These are phyloP conservation scores for Scrobipalpa atriplicella DNA, from an alignment of 2,888 invertebrate genomes.

Conservation along the genomic window DNA sequence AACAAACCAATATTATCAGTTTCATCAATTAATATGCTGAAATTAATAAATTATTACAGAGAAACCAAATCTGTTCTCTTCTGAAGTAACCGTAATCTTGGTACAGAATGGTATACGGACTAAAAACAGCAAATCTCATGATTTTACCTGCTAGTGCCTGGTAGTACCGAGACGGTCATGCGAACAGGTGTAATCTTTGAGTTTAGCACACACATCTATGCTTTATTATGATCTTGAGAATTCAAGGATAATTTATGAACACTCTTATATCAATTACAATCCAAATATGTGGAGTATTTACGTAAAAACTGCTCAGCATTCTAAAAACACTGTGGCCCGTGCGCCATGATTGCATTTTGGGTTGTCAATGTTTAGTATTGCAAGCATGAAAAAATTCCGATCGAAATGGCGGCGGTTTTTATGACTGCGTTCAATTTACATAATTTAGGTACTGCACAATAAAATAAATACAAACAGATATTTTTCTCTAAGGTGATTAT, in stretches of 20 bases:
- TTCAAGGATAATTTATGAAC: conserved; percentile 73
- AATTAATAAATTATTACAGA: conserved; percentile 43
- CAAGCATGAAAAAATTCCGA: conserved; percentile 42
- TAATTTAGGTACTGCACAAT: background rate
- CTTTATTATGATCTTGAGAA: conserved; percentile 66
- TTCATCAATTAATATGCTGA: conserved; percentile 53
- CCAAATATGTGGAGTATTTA: conserved; percentile 80
- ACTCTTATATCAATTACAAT: conserved; percentile 71
- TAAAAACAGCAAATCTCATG: conserved; percentile 78
- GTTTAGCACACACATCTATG: conserved; percentile 79
- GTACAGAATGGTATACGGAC: conserved; percentile 40
- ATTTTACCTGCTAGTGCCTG: conserved; percentile 82
- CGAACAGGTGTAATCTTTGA: conserved; percentile 72
- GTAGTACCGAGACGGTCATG: conserved; percentile 79
- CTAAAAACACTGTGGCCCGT: conserved; percentile 83
- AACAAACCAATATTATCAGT: conserved; percentile 74
- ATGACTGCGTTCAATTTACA: conserved; percentile 57
- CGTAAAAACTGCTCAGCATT: conserved; percentile 83
- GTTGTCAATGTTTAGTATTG: conserved; percentile 79
- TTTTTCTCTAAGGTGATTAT: background rate
- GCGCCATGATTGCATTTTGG: conserved; percentile 84
- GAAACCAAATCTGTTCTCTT: background rate
- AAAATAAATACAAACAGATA: background rate
- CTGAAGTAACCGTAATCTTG: background rate
- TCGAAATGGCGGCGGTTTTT: conserved; percentile 68